Evolutionary conservation across 2,113 vertebrate species (phyloP).

Genomic region (Chionomys nivalis): DNA sequence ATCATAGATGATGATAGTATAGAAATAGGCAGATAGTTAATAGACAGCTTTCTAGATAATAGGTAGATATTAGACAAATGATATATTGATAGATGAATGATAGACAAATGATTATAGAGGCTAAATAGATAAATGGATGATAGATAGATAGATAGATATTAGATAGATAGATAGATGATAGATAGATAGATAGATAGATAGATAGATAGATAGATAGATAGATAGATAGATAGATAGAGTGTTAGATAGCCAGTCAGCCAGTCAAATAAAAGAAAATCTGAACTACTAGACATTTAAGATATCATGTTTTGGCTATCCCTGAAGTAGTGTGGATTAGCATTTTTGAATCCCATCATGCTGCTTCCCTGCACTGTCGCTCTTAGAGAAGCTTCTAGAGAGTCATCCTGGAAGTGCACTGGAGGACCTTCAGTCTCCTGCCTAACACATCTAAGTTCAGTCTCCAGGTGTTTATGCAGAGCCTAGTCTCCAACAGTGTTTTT

Average conservation of each 20-base stretch:
- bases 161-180: background rate
- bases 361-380: background rate
- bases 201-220: background rate
- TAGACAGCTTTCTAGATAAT: no score
- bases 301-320: background rate
- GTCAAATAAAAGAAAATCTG: background rate
- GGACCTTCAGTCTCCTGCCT: background rate
- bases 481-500: background rate
- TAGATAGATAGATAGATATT: background rate
- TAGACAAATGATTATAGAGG: no score
- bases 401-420: background rate
- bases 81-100: no score
- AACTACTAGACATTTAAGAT: constrained; percentile 1
- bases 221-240: background rate
- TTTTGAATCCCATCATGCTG: background rate
- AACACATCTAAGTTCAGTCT: background rate
- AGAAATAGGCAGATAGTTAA: background rate
- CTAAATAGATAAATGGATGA: no score
- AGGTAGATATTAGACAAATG: no score
- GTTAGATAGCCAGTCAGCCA: background rate
- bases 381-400: background rate
- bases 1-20: background rate
- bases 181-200: background rate
- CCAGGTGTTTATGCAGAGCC: constrained; percentile 30
- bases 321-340: background rate